Conservation (phyloP, 35 echinoderm and acorn worm species). For the Eucidaris tribuloides region DNA sequence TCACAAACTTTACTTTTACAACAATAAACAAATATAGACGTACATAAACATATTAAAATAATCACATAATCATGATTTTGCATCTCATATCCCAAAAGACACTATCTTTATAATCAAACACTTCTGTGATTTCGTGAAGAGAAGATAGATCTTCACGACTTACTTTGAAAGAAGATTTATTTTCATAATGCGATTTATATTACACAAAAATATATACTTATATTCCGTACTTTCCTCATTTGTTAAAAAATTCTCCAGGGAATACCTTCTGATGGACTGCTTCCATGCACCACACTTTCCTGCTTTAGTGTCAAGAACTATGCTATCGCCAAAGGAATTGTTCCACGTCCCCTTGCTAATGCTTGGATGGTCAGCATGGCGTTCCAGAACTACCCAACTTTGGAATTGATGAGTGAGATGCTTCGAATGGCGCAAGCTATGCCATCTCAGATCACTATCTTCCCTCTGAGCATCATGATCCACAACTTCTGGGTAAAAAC, state of each 20-base stretch:
- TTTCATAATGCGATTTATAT: too few relatives aligned
- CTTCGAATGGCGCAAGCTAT: constrained; percentile 74
- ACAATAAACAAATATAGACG: too few relatives aligned
- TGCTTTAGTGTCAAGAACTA: constrained; percentile 87
- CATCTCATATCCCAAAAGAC: too few relatives aligned
- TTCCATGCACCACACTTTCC: constrained; percentile 74
- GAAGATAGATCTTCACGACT: too few relatives aligned
- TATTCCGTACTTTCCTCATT: too few relatives aligned
- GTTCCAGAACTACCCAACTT: constrained; percentile 70
- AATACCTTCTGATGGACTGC: constrained; percentile 87
- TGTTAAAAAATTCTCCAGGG: constrained; percentile 58
- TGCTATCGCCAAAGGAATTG: constrained; percentile 62
- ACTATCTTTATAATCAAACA: too few relatives aligned
- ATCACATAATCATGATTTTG: too few relatives aligned
- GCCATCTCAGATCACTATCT: constrained; percentile 65
- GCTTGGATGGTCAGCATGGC: constrained; percentile 90
- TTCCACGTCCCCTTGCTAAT: constrained; percentile 63
- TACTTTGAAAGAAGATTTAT: too few relatives aligned
- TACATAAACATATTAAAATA: too few relatives aligned
- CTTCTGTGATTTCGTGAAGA: too few relatives aligned
- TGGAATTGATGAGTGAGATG: constrained; percentile 78
- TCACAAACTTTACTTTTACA: too few relatives aligned
- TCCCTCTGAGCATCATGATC: constrained; percentile 91
- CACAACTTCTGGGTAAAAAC: constrained; percentile 87
- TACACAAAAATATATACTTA: too few relatives aligned